Conservation (phyloP, 2,797 vertebrate genomes). For the Lacerta agilis region DNA sequence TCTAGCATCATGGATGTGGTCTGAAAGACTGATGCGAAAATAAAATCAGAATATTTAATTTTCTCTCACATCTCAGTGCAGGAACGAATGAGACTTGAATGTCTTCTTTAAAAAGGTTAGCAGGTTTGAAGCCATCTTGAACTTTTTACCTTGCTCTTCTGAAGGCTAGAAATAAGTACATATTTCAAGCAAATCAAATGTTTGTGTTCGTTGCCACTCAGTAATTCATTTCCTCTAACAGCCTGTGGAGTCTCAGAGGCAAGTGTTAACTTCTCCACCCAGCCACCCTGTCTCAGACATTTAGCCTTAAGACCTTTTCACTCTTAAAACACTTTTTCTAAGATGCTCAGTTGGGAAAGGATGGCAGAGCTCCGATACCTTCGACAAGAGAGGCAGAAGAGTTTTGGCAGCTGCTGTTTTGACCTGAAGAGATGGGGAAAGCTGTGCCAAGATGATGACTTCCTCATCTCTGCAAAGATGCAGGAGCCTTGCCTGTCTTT, state of each 20-base stretch:
- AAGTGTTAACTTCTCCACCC: neutral
- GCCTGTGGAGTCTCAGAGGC: neutral
- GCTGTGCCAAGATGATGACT: too few relatives aligned
- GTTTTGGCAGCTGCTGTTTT: neutral
- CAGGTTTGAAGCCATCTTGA: conserved; percentile 3
- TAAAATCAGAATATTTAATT: conserved; percentile 26
- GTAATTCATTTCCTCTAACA: conserved; percentile 1
- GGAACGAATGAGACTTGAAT: neutral
- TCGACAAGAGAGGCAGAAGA: neutral
- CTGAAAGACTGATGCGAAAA: neutral
- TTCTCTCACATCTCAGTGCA: neutral
- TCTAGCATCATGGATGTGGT: neutral
- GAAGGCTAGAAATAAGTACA: neutral
- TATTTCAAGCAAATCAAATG: conserved; percentile 34
- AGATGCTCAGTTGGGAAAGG: neutral
- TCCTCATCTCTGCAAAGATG: neutral
- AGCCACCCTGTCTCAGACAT: neutral
- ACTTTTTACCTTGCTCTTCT: conserved; percentile 22
- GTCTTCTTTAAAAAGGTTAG: neutral
- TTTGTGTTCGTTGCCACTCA: neutral
- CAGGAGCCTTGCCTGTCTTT: neutral
- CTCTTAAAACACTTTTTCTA: neutral
- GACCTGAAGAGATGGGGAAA: neutral
- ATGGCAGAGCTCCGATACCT: too few relatives aligned
- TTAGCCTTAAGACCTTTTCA: neutral